Base-by-base conservation (phyloP, 2,113 vertebrate genomes). In the Marmota monax region DNA sequence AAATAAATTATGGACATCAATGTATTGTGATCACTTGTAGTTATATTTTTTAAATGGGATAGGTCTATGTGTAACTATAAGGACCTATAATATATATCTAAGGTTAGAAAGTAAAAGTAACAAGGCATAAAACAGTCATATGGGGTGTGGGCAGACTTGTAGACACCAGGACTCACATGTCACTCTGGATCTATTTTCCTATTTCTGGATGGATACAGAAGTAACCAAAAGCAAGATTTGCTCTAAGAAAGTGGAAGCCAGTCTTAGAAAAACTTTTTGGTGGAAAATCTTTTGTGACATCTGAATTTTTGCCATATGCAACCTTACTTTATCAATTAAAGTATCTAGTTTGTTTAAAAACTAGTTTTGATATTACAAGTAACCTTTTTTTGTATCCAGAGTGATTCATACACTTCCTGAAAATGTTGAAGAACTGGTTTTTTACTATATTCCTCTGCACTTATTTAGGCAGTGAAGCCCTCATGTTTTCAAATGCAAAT, bases 401-500 rank as follows among this genome's bases (percentile, higher is more conserved):
- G 5, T 51, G 32, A 91, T 27, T 74, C 48, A 63, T 29, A 67
- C 61, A 42, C 22, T 95, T 95, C 4, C 67, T n/a, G 2, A 87
- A 82, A 74, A 82, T 82, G 34, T 67, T 61, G 13, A 96, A 93
- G 37, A 69, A 51, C 48, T 85, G 27, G 67, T 87, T 58, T 86
- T 95, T 84, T 25, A 53, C 51, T 88, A 0, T 61, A 13, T 84
- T 87, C 87, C 63, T 88, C 92, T 89, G n/a, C 1, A 63, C 13
- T 89, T 89, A 74, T 84, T 95, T 92, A 87, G 87, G 77, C 9
- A 70, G 5, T 84, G 92, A 22, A 91, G 29, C 95, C 73, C 32
- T 76, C 83, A 63, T 53, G 48, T 90, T 95, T 95, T 84, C 67
- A 90, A 78, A 82, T 22, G 32, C 39, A 90, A 76, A 96, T 86